Conservation (phyloP, 2,888 invertebrate species). For the Melinopterus prodromus region DNA sequence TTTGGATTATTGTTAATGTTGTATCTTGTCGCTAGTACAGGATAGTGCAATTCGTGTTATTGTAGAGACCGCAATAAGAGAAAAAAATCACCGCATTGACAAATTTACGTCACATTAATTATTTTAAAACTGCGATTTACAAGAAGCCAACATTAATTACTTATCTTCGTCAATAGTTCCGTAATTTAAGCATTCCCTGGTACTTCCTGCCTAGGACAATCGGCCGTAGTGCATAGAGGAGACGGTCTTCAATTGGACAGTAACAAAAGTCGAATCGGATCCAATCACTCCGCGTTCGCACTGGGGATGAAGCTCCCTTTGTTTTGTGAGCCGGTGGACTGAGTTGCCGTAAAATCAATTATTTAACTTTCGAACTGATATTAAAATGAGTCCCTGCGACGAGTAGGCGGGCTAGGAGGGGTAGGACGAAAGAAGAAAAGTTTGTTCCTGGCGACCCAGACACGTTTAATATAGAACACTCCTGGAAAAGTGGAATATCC, state of each 20-base stretch:
- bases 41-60: too few relatives aligned
- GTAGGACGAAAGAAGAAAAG: constrained; percentile 8
- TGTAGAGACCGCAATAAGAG: too few relatives aligned
- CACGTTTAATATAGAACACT: constrained; percentile 30
- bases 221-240: neutral
- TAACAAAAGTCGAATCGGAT: constrained; percentile 46
- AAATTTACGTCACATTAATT: too few relatives aligned
- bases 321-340: constrained; percentile 44
- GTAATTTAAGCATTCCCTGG: neutral
- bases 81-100: too few relatives aligned
- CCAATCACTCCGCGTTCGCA: constrained; percentile 43
- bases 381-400: constrained; percentile 44
- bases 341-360: constrained; percentile 47
- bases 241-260: constrained; percentile 22
- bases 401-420: constrained; percentile 16
- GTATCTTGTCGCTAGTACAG: too few relatives aligned
- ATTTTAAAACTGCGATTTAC: too few relatives aligned
- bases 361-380: constrained; percentile 49
- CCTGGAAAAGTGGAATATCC: neutral
- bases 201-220: constrained; percentile 6
- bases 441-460: constrained; percentile 7
- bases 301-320: constrained; percentile 37
- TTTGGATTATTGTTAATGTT: too few relatives aligned
- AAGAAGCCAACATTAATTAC: too few relatives aligned
- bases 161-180: neutral